Evolutionary conservation across 2,797 vertebrate species (phyloP), one percentile per base, ranked within the genome.

Genomic region (Coccyzus lansbergi): DNA sequence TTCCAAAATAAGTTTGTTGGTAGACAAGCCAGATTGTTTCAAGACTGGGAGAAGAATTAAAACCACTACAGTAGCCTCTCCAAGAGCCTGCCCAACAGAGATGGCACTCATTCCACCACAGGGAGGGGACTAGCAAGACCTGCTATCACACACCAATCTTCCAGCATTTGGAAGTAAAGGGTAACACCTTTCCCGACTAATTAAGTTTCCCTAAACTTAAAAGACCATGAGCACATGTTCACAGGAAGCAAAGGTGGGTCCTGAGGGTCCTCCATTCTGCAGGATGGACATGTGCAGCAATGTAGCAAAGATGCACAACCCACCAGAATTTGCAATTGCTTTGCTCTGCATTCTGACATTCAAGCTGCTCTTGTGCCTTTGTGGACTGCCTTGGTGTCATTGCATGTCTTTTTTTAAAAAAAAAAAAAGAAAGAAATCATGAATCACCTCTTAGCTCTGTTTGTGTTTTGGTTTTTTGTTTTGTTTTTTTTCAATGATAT

Each of bases 201-300:
- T 65, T n/a, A 72, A 24, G 16, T 33, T 83, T 56, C 49, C 52
- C 51, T 86, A 78, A 71, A 78, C 40, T 52, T 79, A 36, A 11
- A 40, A 29, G 26, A 38, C 28, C 34, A 33, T 0, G 0, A 11
- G 56, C 12, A 60, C 15, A 34, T 8, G 38, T 46, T 81, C 26
- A 38, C 11, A 68, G 44, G 51, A 10, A 28, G 26, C 4, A 1
- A 77, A 29, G 0, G 1, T 4, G 18, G 19, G n/a, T 68, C 8
- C 48, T 65, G 18, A 0, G 1, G 16, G 19, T 5, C 4, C 16
- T 21, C 17, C 22, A 31, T 82, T 65, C 55, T 20, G 4, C 3
- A 11, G 14, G 12, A 2, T 3, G 38, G 44, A 49, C 0, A 0
- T 8, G 4, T 26, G 33, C 33, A 85, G 28, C 38, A 91, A 58